Percentiles rank a stretch among this genome's conserved stretches.
phyloP scores from a whole-genome alignment of 2,888 invertebrate species.

The Standfussiana lucernea region DNA sequence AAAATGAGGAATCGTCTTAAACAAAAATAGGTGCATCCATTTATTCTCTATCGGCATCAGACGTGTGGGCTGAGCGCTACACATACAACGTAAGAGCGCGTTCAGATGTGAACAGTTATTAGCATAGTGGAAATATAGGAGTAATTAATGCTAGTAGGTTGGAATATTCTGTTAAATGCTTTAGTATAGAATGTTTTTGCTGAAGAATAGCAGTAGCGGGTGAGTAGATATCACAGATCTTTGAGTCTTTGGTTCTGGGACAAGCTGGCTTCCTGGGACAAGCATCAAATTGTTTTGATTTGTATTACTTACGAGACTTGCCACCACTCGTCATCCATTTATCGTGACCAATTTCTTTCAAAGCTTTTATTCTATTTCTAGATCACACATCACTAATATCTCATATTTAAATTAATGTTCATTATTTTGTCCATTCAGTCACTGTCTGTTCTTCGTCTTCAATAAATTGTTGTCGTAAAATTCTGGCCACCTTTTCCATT shows the following conservation, averaged over 20 bases:
- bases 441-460: background rate
- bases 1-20: slow-evolving; percentile 85
- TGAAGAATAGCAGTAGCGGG: background rate
- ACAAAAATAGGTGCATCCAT: slow-evolving; percentile 86
- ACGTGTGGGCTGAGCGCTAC: slow-evolving; percentile 71
- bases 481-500: background rate
- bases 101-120: slow-evolving; percentile 46
- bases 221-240: background rate
- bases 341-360: background rate
- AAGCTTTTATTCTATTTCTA: background rate
- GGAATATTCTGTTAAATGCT: slow-evolving; percentile 1
- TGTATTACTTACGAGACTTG: background rate
- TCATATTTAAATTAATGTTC: background rate
- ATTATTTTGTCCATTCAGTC: too few species aligned
- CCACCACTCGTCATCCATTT: background rate
- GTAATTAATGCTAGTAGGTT: slow-evolving; percentile 25
- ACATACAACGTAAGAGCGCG: slow-evolving; percentile 55
- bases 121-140: background rate
- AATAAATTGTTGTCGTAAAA: background rate
- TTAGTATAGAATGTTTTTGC: background rate
- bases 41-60: slow-evolving; percentile 78
- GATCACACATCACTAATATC: background rate
- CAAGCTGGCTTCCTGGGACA: background rate
- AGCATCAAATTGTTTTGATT: background rate
- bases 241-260: background rate